Conservation (phyloP, 1,140 invertebrate species). For the Heliothis subflexa region DNA sequence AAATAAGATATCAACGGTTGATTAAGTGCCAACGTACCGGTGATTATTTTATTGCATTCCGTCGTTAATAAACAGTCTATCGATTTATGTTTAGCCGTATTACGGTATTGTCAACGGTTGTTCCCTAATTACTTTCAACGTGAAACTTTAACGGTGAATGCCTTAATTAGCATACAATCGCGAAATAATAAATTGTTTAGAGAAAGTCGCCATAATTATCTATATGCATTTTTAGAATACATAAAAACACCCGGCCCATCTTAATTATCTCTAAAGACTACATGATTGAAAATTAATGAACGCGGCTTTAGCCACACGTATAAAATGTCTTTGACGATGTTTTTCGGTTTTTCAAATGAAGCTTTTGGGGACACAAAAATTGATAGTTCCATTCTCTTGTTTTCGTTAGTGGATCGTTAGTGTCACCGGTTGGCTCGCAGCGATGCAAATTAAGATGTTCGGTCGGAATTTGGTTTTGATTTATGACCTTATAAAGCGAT, state of each 20-base stretch:
- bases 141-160: conserved; percentile 52
- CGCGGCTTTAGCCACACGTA: conserved; percentile 56
- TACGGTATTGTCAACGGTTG: conserved; percentile 57
- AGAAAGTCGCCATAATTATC: conserved; percentile 33
- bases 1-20: conserved; percentile 81
- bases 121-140: conserved; percentile 45
- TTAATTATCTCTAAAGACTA: conserved; percentile 52
- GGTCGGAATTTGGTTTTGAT: conserved; percentile 75
- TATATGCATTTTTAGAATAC: conserved; percentile 21
- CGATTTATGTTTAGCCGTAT: conserved; percentile 66
- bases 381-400: conserved; percentile 83
- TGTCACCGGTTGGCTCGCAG: conserved; percentile 71
- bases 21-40: conserved; percentile 69
- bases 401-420: conserved; percentile 81
- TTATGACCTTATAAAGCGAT: conserved; percentile 69
- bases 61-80: conserved; percentile 66
- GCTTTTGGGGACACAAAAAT: conserved; percentile 78
- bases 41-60: conserved; percentile 83
- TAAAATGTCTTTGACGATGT: conserved; percentile 67
- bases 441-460: conserved; percentile 83
- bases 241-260: conserved; percentile 27
- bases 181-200: conserved; percentile 53
- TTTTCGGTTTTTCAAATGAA: conserved; percentile 73
- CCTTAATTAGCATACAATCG: conserved; percentile 51
- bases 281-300: conserved; percentile 72